Evolutionary conservation across 2,888 invertebrate species (phyloP).

Genomic region (Dasypogon diadema): DNA sequence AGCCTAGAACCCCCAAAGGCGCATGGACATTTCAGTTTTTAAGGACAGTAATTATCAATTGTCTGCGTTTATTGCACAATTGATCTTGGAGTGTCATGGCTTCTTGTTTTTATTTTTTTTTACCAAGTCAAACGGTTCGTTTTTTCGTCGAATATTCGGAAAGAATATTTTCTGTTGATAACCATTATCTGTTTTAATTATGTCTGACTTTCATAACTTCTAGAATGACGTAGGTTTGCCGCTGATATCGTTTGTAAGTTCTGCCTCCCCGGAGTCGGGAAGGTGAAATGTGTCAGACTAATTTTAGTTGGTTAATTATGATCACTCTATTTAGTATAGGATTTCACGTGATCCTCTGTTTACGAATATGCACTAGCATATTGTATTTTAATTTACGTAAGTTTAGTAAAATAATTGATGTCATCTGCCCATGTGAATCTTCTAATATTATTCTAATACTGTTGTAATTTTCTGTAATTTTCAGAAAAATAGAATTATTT

Average conservation of each 20-base stretch:
- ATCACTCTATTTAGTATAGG: background rate
- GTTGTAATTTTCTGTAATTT: too few relatives aligned
- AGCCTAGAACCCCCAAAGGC: too few relatives aligned
- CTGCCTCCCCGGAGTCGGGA: too few relatives aligned
- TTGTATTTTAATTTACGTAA: too few relatives aligned
- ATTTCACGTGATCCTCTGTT: background rate
- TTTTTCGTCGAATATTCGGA: background rate
- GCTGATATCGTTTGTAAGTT: background rate
- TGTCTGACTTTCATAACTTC: background rate
- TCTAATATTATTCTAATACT: too few relatives aligned
- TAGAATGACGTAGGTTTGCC: background rate
- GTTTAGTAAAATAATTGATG: too few relatives aligned
- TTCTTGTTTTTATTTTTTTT: background rate
- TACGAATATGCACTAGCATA: too few relatives aligned
- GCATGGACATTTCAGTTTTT: too few relatives aligned
- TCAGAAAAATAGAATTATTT: too few relatives aligned
- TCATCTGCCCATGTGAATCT: too few relatives aligned
- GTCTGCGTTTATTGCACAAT: background rate
- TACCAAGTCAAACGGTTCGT: background rate
- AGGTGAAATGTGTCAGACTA: too few relatives aligned
- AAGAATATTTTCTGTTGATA: background rate
- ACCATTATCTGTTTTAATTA: background rate
- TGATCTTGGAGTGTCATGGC: background rate
- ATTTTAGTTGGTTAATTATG: background rate
- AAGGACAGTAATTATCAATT: too few relatives aligned